Evolutionary conservation across 2,888 invertebrate genomes (phyloP).

Genomic region (Coenonympha arcania): DNA sequence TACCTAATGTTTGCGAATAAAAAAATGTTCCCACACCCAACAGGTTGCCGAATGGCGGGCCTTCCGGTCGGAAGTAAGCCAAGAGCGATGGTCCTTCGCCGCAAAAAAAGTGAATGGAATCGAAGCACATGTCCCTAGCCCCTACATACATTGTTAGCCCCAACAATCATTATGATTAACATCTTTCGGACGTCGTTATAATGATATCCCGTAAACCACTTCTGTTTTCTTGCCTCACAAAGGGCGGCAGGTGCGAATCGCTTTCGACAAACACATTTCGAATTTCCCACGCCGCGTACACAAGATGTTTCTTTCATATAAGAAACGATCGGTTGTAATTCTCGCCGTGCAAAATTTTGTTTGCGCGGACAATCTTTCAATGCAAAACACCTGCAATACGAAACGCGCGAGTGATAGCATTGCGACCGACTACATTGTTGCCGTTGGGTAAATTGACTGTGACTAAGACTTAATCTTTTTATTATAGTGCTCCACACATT

Average conservation of each 20-base stretch:
- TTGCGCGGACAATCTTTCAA: constrained; percentile 31
- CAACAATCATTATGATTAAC: constrained; percentile 48
- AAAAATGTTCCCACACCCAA: constrained; percentile 65
- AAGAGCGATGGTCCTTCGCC: constrained; percentile 60
- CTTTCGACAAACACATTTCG: constrained; percentile 49
- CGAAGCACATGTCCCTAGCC: constrained; percentile 57
- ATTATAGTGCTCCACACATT: too few species aligned
- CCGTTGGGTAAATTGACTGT: too few species aligned
- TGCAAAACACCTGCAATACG: constrained; percentile 23
- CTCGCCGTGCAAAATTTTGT: constrained; percentile 33
- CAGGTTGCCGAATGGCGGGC: constrained; percentile 66
- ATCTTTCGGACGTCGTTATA: constrained; percentile 50
- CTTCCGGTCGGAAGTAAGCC: constrained; percentile 71
- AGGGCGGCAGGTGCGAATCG: constrained; percentile 48
- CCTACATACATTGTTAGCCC: constrained; percentile 35
- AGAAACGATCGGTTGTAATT: constrained; percentile 36
- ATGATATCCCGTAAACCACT: constrained; percentile 37
- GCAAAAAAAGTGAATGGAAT: constrained; percentile 51
- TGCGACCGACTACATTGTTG: background rate
- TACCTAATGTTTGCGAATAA: constrained; percentile 44
- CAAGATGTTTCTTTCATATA: constrained; percentile 35
- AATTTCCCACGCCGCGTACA: constrained; percentile 50
- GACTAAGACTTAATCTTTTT: too few species aligned
- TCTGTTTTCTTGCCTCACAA: constrained; percentile 24
- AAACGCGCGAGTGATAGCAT: background rate